Base-by-base conservation (phyloP, 2,888 invertebrate genomes). In the Fabriciana adippe region DNA sequence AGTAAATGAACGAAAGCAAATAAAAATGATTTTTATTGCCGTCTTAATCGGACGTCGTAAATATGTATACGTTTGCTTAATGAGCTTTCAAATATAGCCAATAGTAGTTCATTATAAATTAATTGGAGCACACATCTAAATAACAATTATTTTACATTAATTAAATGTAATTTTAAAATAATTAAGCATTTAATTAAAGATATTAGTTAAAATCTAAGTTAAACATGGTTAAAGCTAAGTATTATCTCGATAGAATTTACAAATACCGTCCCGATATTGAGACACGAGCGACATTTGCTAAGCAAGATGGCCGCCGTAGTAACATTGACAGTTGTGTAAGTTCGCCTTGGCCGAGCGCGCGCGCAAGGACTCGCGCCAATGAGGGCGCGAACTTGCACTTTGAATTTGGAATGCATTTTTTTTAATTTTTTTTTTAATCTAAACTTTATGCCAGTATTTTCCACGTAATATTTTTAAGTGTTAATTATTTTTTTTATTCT, bases 261-360 rank as follows among this genome's bases (percentile, higher is more conserved):
- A n/a, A 61, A n/a, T 55, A 41, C 31, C 35, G 35, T 41, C 61
- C 35, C 60, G 51, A 53, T 62, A 62, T 62, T 53, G 61, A 53
- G 61, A 62, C 61, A 53, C 51, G 51, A 65, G 61, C 54, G 67
- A 64, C 68, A 69, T 72, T 69, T 78, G 79, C 83, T 80, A 78
- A 79, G 67, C 84, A 87, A 87, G 79, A 87, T 87, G 87, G 87
- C 87, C 81, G 73, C 72, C 70, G 84, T 88, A 87, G 89, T 89
- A 87, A 89, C 89, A 89, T 89, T 89, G 89, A 88, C 89, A 84
- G 87, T 84, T 79, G 81, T 81, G 81, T 81, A 79, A 82, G 79
- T 75, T 81, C 76, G 88, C 86, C 88, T 88, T 87, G 89, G 86
- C 87, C 84, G 82, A 81, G 81, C 86, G 85, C 83, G 74, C 64